phyloP scores from a whole-genome alignment of 2,113 vertebrate species.

The Paramisgurnus dabryanus region DNA sequence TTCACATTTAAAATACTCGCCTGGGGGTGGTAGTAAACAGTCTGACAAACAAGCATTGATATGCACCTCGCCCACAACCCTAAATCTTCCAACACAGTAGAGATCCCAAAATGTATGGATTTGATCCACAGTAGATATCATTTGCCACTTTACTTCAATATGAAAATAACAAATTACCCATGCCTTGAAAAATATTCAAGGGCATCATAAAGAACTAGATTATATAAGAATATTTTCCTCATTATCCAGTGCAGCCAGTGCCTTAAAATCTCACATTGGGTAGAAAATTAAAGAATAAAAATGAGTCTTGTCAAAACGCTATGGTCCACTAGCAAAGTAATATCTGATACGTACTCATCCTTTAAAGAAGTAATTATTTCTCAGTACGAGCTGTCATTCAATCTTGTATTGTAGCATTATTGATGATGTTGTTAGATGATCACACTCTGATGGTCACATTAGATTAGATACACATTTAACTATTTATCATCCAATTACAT shows the following conservation, averaged over 20 bases:
- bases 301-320: neutral
- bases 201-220: neutral
- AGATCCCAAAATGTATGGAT: neutral
- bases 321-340: neutral
- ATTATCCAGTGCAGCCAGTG: neutral
- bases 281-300: neutral
- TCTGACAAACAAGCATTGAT: too few relatives aligned
- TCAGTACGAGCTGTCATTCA: neutral
- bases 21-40: neutral
- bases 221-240: neutral
- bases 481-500: conserved; percentile 34
- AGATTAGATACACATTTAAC: conserved; percentile 40
- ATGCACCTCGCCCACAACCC: neutral
- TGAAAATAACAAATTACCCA: neutral
- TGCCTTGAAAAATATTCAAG: neutral
- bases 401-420: conserved; percentile 40
- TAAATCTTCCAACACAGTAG: neutral
- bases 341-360: neutral
- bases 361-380: neutral
- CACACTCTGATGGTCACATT: conserved; percentile 28
- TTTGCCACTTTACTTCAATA: neutral
- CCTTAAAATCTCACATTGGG: neutral
- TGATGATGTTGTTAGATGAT: conserved; percentile 41
- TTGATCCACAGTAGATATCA: neutral
- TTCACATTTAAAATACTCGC: neutral